These are phyloP conservation scores for Mya arenaria DNA, from an alignment of 1,140 invertebrate species.

Conservation along the genomic window DNA sequence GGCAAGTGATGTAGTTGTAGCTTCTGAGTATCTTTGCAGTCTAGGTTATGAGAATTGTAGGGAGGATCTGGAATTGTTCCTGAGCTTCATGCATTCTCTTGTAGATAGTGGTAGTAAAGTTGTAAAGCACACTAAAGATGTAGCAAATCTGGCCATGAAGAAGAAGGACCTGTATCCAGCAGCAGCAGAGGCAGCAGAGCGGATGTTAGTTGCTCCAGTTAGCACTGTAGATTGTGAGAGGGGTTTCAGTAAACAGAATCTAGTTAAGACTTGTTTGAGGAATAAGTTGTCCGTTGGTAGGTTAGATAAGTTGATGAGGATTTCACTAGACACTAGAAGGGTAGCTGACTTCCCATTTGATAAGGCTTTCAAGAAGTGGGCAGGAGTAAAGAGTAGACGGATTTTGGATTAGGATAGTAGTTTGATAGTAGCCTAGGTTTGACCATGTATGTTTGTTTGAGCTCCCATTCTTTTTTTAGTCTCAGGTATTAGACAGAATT, in stretches of 20 bases:
- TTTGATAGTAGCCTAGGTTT: no score
- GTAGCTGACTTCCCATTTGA: background rate
- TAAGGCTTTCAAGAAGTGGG: constrained; percentile 14
- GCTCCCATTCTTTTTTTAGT: no score
- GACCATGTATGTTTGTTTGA: no score
- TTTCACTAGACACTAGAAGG: constrained; percentile 3
- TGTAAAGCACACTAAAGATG: background rate
- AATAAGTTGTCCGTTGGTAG: background rate
- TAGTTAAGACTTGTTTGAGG: constrained; percentile 18
- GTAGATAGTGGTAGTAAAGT: background rate
- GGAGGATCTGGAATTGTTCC: constrained; percentile 7
- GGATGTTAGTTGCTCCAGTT: background rate
- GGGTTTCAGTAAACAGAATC: constrained; percentile 30
- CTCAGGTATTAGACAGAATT: no score
- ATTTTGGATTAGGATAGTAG: constrained; percentile 7
- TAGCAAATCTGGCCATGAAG: background rate
- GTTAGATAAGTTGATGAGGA: constrained; percentile 7
- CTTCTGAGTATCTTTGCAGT: background rate
- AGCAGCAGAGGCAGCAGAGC: no score
- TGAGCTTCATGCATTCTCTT: background rate
- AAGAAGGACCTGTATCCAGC: constrained; percentile 12
- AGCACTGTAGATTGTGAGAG: constrained; percentile 10
- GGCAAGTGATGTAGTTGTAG: background rate
- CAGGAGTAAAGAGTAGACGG: background rate
- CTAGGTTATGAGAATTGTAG: background rate